Percentiles rank a stretch among this genome's conserved stretches.
Conservation (phyloP, 1,140 invertebrate genomes). For the Gryon sp. region DNA sequence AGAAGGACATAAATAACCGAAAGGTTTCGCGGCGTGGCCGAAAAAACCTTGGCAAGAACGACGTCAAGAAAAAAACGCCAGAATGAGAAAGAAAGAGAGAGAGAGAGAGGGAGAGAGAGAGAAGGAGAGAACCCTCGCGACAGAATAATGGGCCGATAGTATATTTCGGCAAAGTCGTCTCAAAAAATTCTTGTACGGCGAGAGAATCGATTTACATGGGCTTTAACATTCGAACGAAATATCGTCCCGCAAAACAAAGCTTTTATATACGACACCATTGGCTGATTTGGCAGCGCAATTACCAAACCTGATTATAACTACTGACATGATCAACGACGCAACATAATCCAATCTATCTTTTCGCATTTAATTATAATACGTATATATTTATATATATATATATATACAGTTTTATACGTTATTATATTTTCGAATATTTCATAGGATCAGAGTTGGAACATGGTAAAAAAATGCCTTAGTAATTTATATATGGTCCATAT, state of each 20-base stretch:
- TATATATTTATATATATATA: not conserved
- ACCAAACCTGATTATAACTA: constrained; percentile 50
- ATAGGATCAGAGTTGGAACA: too few species aligned
- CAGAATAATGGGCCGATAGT: constrained; percentile 65
- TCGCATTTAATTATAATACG: not conserved
- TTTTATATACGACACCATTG: constrained; percentile 50
- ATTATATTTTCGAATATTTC: too few species aligned
- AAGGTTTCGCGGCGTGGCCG: constrained; percentile 52
- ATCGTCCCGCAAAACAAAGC: constrained; percentile 51
- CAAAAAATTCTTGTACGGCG: constrained; percentile 60
- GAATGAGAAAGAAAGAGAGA: too few species aligned
- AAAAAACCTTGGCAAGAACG: constrained; percentile 62
- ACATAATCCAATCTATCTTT: not conserved
- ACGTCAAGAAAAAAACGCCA: constrained; percentile 57
- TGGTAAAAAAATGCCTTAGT: too few species aligned
- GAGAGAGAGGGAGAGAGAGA: too few species aligned
- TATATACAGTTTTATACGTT: too few species aligned
- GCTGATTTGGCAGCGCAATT: constrained; percentile 60
- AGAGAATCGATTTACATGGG: constrained; percentile 62
- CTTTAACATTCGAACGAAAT: constrained; percentile 60
- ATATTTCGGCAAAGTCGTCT: constrained; percentile 60
- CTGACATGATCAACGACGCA: constrained; percentile 33
- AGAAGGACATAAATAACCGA: constrained; percentile 65
- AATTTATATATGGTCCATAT: too few species aligned
- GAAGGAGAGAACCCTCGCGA: constrained; percentile 57